Conservation (phyloP, 2,113 vertebrate genomes). For the Penelope pileata region DNA sequence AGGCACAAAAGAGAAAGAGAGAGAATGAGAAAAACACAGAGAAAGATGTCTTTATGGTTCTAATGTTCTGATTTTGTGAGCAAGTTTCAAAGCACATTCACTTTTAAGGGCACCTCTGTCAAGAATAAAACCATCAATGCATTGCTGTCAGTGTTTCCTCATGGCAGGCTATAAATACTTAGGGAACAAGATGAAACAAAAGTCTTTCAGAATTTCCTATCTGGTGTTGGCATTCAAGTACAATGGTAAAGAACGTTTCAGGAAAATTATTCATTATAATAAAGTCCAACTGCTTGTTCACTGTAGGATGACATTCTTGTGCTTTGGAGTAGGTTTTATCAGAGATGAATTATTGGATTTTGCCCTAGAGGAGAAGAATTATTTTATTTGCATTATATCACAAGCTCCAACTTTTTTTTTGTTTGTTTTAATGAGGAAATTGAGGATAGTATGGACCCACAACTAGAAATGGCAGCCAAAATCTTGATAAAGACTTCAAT, state of each 20-base stretch:
- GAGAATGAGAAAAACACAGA: not conserved
- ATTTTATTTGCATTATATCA: not conserved
- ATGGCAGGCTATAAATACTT: constrained; percentile 64
- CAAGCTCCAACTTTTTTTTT: not conserved
- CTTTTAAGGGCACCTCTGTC: constrained; percentile 72
- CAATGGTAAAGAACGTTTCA: not conserved
- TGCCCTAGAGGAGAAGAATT: constrained; percentile 8
- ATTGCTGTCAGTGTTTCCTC: constrained; percentile 58
- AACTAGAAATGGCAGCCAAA: constrained; percentile 59
- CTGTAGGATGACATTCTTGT: not conserved
- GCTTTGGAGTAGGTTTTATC: constrained; percentile 54
- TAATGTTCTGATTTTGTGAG: constrained; percentile 50
- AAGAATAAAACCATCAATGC: constrained; percentile 61
- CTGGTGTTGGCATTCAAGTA: constrained; percentile 12
- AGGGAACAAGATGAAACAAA: constrained; percentile 68
- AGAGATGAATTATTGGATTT: constrained; percentile 28
- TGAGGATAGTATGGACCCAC: constrained; percentile 38
- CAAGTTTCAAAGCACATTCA: constrained; percentile 65
- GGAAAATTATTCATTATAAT: constrained; percentile 6
- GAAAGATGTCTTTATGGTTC: constrained; percentile 51
- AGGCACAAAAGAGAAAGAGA: constrained; percentile 42
- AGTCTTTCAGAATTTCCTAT: constrained; percentile 41
- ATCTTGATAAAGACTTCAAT: constrained; percentile 21
- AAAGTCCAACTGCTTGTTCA: constrained; percentile 19
- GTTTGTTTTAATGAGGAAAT: constrained; percentile 54